Base-by-base conservation (phyloP, 1,140 invertebrate species). In the Bombus affinis region DNA sequence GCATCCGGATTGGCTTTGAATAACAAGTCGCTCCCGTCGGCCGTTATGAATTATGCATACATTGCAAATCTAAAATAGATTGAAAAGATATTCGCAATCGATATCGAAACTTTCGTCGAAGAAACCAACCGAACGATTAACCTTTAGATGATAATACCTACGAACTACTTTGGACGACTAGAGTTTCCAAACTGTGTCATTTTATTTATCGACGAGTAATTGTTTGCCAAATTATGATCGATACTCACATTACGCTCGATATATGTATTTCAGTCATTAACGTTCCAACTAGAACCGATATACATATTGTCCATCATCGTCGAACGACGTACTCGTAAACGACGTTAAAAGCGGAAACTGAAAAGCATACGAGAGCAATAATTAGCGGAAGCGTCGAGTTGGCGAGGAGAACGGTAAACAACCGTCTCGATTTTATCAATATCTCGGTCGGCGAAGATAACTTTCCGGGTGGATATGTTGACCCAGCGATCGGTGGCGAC, bases 401-500 rank as follows among this genome's bases (percentile, higher is more conserved):
- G 1, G 8, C 28, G n/a, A 47, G 35, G 28, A 15, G 80, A 15
- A 47, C 25, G 44, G 76, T 79, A 79, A 84, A 72, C 68, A 85
- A 44, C 32, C 25, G 22, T 78, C 39, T 79, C 32, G 57, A 71
- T 85, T 72, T 80, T 62, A 85, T 65, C 77, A 72, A 85, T 80
- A 72, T 47, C 22, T 62, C 42, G n/a, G n/a, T 1, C 1, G n/a
- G 3, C 3, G 12, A 35, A 28, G 68, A 85, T 73, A 80, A 80
- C 68, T 65, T 73, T 72, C 32, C 68, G 53, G 47, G 83, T 75
- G 73, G 72, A 83, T 85, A 83, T 42, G 86, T 77, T 90, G 85
- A 81, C 76, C 88, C 57, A 65, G 39, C 81, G 82, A 90, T 90
- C 89, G 76, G 89, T 79, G 83, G 59, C 66, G 78, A 72, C 75